phyloP scores from a whole-genome alignment of 2,888 invertebrate genomes.

The Aphodius sticticus region DNA sequence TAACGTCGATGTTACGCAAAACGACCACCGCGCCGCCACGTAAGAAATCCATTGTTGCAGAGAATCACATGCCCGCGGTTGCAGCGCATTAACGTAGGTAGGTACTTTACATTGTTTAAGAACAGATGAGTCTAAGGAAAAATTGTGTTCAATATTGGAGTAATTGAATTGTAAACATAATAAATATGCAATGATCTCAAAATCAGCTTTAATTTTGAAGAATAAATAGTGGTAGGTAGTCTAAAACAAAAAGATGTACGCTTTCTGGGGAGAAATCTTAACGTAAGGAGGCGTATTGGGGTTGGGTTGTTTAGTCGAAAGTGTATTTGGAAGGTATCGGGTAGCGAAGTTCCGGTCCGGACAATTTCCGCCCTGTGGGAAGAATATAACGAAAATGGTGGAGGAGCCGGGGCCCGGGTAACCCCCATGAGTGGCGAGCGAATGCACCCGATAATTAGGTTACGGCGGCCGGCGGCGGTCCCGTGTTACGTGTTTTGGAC shows the following conservation, averaged over 20 bases:
- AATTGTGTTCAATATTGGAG: no score
- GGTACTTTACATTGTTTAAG: no score
- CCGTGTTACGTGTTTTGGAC: conserved; percentile 35
- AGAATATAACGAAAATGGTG: neutral
- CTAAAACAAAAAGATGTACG: no score
- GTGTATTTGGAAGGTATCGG: neutral
- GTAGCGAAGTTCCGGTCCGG: neutral
- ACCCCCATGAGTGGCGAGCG: conserved; percentile 39
- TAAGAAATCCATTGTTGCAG: neutral
- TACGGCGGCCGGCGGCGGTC: conserved; percentile 29
- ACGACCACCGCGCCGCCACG: neutral
- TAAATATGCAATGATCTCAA: no score
- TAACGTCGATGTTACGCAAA: neutral
- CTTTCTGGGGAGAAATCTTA: neutral
- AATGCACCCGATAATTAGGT: conserved; percentile 44
- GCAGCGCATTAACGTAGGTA: no score
- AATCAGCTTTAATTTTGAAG: no score
- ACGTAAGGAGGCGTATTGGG: neutral
- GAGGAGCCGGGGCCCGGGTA: neutral
- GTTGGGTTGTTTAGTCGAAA: neutral
- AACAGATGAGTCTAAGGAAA: no score
- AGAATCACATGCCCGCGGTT: neutral
- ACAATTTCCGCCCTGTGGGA: neutral
- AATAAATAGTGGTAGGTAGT: no score
- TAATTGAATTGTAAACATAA: no score